Conservation (phyloP, 2,888 invertebrate genomes). For the Aspidapion aeneum region DNA sequence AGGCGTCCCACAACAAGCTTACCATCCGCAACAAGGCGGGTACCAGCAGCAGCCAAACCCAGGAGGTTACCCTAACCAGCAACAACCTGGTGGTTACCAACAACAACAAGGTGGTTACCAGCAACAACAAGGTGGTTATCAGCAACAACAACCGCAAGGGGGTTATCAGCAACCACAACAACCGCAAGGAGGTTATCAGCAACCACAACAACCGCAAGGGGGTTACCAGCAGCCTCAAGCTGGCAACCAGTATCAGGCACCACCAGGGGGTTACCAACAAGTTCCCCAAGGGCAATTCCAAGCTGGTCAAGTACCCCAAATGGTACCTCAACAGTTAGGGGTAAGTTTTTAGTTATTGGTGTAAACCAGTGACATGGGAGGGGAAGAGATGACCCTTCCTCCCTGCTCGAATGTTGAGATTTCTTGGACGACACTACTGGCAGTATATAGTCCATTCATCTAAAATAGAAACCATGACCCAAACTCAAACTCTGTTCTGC, state of each 20-base stretch:
- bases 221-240: conserved; percentile 16
- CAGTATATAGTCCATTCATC: too few relatives aligned
- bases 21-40: conserved; percentile 17
- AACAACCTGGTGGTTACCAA: conserved; percentile 18
- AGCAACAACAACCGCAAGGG: not conserved
- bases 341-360: conserved; percentile 20
- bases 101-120: conserved; percentile 25
- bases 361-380: too few relatives aligned
- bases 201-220: conserved; percentile 16
- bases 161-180: conserved; percentile 1
- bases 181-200: conserved; percentile 13
- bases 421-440: too few relatives aligned
- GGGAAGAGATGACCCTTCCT: too few relatives aligned
- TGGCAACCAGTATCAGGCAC: conserved; percentile 14
- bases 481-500: too few relatives aligned
- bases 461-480: too few relatives aligned
- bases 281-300: conserved; percentile 25
- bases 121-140: conserved; percentile 10
- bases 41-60: conserved; percentile 1
- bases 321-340: conserved; percentile 29
- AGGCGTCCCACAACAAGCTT: conserved; percentile 18
- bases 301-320: conserved; percentile 31
- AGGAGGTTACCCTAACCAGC: not conserved
- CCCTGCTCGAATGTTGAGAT: too few relatives aligned
- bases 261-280: conserved; percentile 30